Base-by-base conservation (phyloP, 2,888 invertebrate genomes). In the Oxyscelio sp. region DNA sequence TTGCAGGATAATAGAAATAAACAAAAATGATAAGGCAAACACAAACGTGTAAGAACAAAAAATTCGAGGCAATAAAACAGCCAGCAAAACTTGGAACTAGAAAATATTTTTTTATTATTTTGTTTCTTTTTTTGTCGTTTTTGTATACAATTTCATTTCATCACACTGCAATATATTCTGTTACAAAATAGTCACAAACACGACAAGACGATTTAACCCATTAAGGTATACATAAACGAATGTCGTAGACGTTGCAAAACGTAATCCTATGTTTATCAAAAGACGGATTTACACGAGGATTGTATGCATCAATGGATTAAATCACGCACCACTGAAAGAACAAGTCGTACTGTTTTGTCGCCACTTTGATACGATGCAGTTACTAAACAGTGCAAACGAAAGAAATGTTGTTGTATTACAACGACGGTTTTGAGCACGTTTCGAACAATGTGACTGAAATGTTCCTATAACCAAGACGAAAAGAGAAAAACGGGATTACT, bases 1-100 rank as follows among this genome's bases (percentile, higher is more conserved):
- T 4, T 94, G 95, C 77, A 92, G 95, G 83, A 85, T 95, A 48
- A 93, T 95, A 2, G 95, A 95, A 87, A 91, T 95, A 27, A 94
- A 85, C 38, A 78, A 78, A 54, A 63, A 40, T 24, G 13, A 74
- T 43, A 61, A 40, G 21, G 8, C 70, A 34, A 71, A n/a, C 52
- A 8, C 24, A 13, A 71, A 71, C 9, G 58, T 75, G 13, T 65
- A 59, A 63, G 27, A 43, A 15, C 45, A 50, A 27, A 45, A 38
- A 52, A 34, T 34, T n/a, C 21, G 15, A 38, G 19, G 31, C 9
- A 50, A 22, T n/a, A 56, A 40, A 24, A 66, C 8, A 34, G 9
- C 5, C 38, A 40, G 6, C 19, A 48, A 56, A 75, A 68, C 65
- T 38, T 75, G 73, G 79, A 85, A 83, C 86, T 83, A 85, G 84